phyloP scores from a whole-genome alignment of 1,140 invertebrate genomes.

The Drosophila subobscura region DNA sequence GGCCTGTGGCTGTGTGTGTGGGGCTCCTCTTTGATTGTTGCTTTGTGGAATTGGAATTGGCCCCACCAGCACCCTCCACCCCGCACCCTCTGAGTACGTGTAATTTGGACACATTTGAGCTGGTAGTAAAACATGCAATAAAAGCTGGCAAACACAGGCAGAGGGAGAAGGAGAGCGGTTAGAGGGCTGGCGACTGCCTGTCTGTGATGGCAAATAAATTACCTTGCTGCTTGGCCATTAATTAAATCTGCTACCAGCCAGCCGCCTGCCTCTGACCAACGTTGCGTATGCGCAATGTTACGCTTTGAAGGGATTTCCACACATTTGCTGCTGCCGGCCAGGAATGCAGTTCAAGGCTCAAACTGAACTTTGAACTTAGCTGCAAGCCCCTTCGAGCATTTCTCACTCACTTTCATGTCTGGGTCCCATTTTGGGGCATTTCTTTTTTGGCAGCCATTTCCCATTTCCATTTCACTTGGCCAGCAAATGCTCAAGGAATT shows the following conservation, averaged over 20 bases:
- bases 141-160: slow-evolving; percentile 39
- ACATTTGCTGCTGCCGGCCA: slow-evolving; percentile 2
- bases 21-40: slow-evolving; percentile 59
- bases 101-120: slow-evolving; percentile 52
- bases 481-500: slow-evolving; percentile 20
- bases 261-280: slow-evolving; percentile 19
- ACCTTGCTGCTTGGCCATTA: slow-evolving; percentile 53
- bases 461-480: slow-evolving; percentile 37
- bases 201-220: slow-evolving; percentile 62
- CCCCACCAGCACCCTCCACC: too few species aligned
- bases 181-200: slow-evolving; percentile 1
- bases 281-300: slow-evolving; percentile 51
- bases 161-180: background rate
- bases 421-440: slow-evolving; percentile 7
- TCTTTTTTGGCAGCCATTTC: slow-evolving; percentile 3
- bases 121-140: slow-evolving; percentile 72
- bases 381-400: background rate
- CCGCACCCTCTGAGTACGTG: slow-evolving; percentile 5
- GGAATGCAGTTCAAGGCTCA: slow-evolving; percentile 38
- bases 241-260: slow-evolving; percentile 58
- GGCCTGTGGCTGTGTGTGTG: slow-evolving; percentile 8
- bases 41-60: slow-evolving; percentile 17
- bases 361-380: slow-evolving; percentile 44
- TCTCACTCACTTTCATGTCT: slow-evolving; percentile 2
- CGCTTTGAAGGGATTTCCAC: slow-evolving; percentile 5